Evolutionary conservation across 1,140 invertebrate genomes (phyloP), one percentile per base, ranked within the genome.

Genomic region (Notospermus geniculatus): DNA sequence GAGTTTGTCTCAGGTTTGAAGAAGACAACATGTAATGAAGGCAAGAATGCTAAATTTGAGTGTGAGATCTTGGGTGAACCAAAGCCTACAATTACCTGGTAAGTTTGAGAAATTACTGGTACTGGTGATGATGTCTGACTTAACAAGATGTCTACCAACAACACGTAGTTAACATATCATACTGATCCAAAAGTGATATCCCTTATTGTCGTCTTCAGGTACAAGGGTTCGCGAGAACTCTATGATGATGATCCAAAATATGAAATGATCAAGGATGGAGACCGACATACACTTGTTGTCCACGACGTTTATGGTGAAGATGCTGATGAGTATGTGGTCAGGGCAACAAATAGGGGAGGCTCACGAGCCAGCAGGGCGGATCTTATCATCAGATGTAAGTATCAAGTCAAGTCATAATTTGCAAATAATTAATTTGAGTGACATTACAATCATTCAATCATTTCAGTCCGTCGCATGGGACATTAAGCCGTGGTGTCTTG

Each of bases 221-320:
- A 86, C 79, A 89, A 89, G 76, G 89, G 97, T 54, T 92, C 92
- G 0, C 87, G 95, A 22, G 96, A 99, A 82, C 89, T 99, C 54
- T 89, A 87, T 53, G 91, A 89, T 73, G 91, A 93, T 43, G 88
- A 89, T 0, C 23, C 39, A 41, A 90, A 95, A 59, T 95, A 95
- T 82, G 90, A 91, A 69, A 94, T 97, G 69, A 90, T 89, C 70
- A 87, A 89, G 57, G 95, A 98, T 75, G 94, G 92, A 59, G 75
- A 84, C 59, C 89, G 86, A 45, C 90, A 93, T 72, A 90, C 89
- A 66, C 85, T 99, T 2, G 88, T 91, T 2, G 90, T 99, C 0
- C 88, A 90, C 69, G 92, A 97, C 72, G 90, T 98, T 0, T 97
- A 90, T 80, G 93, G 94, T 1, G 97, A 98, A 81, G 97, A 99